Percentiles rank a stretch among this genome's conserved stretches.
Conservation (phyloP, 1,140 invertebrate species). For the Linepithema humile region DNA sequence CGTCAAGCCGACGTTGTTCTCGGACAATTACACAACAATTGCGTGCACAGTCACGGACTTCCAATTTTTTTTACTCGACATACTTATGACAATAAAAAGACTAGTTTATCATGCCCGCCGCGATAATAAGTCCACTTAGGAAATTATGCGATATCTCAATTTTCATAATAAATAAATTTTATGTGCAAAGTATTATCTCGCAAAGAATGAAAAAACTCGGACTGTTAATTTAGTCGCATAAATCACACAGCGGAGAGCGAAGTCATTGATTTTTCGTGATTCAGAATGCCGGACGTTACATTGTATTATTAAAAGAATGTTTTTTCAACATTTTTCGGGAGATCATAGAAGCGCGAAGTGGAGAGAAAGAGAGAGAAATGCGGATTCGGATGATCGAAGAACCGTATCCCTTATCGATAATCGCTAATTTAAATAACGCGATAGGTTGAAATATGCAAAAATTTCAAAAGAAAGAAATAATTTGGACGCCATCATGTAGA, state of each 20-base stretch:
- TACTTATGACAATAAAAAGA: neutral
- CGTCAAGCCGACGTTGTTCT: neutral
- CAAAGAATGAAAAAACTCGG: neutral
- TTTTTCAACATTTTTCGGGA: slow-evolving; percentile 23
- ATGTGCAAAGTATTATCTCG: slow-evolving; percentile 11
- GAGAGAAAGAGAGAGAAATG: neutral
- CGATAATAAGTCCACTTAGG: neutral
- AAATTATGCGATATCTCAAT: neutral
- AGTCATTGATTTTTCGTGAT: slow-evolving; percentile 42
- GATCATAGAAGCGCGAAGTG: neutral
- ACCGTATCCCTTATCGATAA: slow-evolving; percentile 33
- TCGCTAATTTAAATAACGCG: slow-evolving; percentile 55
- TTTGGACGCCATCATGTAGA: slow-evolving; percentile 24
- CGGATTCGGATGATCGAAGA: neutral
- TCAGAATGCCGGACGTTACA: neutral
- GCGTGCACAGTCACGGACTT: neutral
- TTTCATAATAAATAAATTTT: neutral
- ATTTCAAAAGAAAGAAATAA: slow-evolving; percentile 37
- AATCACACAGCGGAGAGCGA: neutral
- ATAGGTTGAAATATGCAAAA: slow-evolving; percentile 47
- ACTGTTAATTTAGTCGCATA: slow-evolving; percentile 18
- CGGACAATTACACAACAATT: neutral
- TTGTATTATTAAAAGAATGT: slow-evolving; percentile 54
- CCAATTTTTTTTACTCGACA: neutral
- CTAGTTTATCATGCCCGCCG: too few species aligned